Conservation (phyloP, 2,888 invertebrate genomes). For the Diabrotica balteata region DNA sequence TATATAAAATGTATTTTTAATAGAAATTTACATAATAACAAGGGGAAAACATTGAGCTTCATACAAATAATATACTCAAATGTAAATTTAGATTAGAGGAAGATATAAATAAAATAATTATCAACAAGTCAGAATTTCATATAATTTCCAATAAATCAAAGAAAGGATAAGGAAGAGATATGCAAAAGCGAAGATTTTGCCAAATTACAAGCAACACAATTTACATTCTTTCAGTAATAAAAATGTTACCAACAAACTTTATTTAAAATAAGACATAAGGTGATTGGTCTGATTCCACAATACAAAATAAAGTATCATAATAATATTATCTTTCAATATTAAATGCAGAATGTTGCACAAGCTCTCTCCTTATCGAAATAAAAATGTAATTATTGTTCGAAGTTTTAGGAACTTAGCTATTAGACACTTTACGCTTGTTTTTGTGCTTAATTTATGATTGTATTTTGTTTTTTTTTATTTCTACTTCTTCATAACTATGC, state of each 20-base stretch:
- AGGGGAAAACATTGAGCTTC: constrained; percentile 38
- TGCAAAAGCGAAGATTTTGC: constrained; percentile 20
- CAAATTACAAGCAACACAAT: constrained; percentile 23
- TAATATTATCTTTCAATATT: too few relatives aligned
- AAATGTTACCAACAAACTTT: not conserved
- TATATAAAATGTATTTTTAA: constrained; percentile 27
- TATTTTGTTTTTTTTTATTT: too few relatives aligned
- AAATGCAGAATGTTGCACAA: too few relatives aligned
- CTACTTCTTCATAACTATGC: too few relatives aligned
- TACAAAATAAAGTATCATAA: not conserved
- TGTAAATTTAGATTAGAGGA: constrained; percentile 28
- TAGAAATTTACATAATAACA: constrained; percentile 29
- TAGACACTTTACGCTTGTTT: too few relatives aligned
- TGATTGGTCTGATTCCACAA: constrained; percentile 1
- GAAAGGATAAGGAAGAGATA: constrained; percentile 3
- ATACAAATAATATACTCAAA: constrained; percentile 35
- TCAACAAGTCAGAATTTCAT: constrained; percentile 9
- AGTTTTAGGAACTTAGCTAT: too few relatives aligned
- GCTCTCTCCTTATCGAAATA: too few relatives aligned
- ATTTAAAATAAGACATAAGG: not conserved
- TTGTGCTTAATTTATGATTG: too few relatives aligned
- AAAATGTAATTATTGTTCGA: too few relatives aligned
- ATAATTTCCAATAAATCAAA: constrained; percentile 1
- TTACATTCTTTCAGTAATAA: not conserved
- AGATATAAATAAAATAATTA: constrained; percentile 14